phyloP scores from a whole-genome alignment of 2,888 invertebrate species.

The Nomada ruficornis region DNA sequence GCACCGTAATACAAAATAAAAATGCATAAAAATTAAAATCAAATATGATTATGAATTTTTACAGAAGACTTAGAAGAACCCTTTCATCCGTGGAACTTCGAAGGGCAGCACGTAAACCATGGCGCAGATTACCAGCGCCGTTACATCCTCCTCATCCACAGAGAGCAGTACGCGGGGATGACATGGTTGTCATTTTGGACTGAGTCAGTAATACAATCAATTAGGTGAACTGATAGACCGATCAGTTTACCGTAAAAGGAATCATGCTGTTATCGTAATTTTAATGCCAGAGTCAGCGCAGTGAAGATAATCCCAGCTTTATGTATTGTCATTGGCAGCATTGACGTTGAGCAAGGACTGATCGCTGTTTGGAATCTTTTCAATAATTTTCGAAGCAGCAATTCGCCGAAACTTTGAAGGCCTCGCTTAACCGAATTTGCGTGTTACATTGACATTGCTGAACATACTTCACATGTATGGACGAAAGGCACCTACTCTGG shows the following conservation, averaged over 20 bases:
- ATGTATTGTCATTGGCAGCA: slow-evolving; percentile 64
- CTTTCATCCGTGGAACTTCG: slow-evolving; percentile 92
- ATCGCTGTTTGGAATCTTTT: slow-evolving; percentile 53
- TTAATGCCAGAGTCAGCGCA: slow-evolving; percentile 61
- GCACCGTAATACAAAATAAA: not conserved
- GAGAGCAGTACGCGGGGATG: slow-evolving; percentile 82
- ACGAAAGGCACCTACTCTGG: slow-evolving; percentile 66
- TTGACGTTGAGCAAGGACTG: slow-evolving; percentile 59
- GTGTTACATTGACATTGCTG: slow-evolving; percentile 63
- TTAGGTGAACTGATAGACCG: slow-evolving; percentile 54
- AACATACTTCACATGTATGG: slow-evolving; percentile 61
- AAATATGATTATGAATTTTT: slow-evolving; percentile 69
- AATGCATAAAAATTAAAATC: not conserved
- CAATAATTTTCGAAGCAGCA: slow-evolving; percentile 46
- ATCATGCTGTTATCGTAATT: slow-evolving; percentile 65
- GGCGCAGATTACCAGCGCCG: slow-evolving; percentile 87
- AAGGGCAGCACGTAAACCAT: slow-evolving; percentile 94
- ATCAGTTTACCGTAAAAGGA: slow-evolving; percentile 61
- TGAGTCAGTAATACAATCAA: slow-evolving; percentile 77
- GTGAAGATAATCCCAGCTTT: slow-evolving; percentile 61
- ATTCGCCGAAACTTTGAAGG: slow-evolving; percentile 64
- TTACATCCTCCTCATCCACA: slow-evolving; percentile 76
- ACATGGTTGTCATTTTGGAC: slow-evolving; percentile 84
- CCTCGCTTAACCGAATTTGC: slow-evolving; percentile 64
- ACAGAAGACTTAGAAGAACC: slow-evolving; percentile 93